Base-by-base conservation (phyloP, 2,797 vertebrate species). In the Sebastes elongatus region DNA sequence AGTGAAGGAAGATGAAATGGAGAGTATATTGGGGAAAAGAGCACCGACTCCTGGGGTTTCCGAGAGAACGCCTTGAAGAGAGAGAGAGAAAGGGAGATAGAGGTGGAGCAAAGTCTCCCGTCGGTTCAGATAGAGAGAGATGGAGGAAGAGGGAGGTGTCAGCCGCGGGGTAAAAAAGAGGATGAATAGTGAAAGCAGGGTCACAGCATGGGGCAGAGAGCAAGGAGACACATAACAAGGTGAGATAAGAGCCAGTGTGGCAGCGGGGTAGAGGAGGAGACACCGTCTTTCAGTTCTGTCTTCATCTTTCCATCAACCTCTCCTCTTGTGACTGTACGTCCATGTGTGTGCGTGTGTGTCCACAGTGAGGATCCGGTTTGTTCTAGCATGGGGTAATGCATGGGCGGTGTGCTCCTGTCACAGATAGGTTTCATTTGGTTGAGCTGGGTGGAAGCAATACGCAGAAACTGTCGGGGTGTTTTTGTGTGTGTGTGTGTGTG, bases 111-210 rank as follows among this genome's bases (percentile, higher is more conserved):
- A 70, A 27, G 63, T 52, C 49, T 61, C 71, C 57, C 7, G 7
- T 56, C 73, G 82, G 52, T 73, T 63, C 13, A 35, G 42, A 72
- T 32, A 49, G 66, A 77, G 76, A 46, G 30, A 60, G 78, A 59
- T 25, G 53, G 70, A 68, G 75, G 56, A 65, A 32, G 76, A 76
- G 68, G n/a, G 78, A 80, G 86, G 81, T 80, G 76, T 89, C 87
- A 46, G 85, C 90, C 60, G 33, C 59, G 22, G 87, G 85, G 82
- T 70, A 73, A 68, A 71, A 35, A 66, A 80, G 77, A 77, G 66
- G 80, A 72, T 71, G 68, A 91, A 84, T 88, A 84, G 84, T 84
- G 85, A 77, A 85, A 80, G 87, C 80, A 70, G 82, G 80, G 83
- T 90, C 85, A 53, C 86, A 91, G 88, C 89, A 78, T 59, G 86